Evolutionary conservation across 1,140 invertebrate species (phyloP).

Genomic region (Eciton burchellii): DNA sequence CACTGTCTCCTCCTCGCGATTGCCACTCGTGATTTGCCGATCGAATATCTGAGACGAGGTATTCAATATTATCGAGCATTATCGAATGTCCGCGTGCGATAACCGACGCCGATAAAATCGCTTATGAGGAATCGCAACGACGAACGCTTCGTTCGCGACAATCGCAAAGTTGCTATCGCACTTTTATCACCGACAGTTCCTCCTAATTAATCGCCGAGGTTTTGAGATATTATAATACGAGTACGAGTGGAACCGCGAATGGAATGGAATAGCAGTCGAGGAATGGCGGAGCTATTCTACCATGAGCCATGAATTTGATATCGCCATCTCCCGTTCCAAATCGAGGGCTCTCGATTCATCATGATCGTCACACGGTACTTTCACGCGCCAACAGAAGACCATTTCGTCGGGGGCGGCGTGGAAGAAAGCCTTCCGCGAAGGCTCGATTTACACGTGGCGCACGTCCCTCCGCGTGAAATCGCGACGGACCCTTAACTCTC

Average conservation of each 20-base stretch:
- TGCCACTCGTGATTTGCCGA: slow-evolving; percentile 19
- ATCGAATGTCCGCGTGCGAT: not conserved
- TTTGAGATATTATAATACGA: too few species aligned
- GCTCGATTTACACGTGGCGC: slow-evolving; percentile 57
- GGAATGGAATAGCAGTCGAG: too few species aligned
- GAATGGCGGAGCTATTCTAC: too few species aligned
- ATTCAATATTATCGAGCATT: not conserved
- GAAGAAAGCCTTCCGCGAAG: slow-evolving; percentile 61
- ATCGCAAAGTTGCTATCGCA: too few species aligned
- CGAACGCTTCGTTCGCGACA: too few species aligned
- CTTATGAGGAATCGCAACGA: slow-evolving; percentile 15
- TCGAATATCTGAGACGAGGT: slow-evolving; percentile 5
- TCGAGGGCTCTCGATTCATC: not conserved
- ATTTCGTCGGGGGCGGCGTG: not conserved
- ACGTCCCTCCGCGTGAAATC: slow-evolving; percentile 67
- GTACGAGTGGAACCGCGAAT: too few species aligned
- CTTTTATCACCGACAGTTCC: too few species aligned
- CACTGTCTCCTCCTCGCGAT: not conserved
- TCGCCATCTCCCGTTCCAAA: not conserved
- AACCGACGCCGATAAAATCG: not conserved
- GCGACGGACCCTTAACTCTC: slow-evolving; percentile 67
- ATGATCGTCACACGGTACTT: not conserved
- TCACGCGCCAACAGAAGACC: not conserved
- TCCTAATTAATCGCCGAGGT: too few species aligned
- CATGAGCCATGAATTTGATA: not conserved